Base-by-base conservation (phyloP, 2,797 vertebrate species). In the Cottoperca gobio region DNA sequence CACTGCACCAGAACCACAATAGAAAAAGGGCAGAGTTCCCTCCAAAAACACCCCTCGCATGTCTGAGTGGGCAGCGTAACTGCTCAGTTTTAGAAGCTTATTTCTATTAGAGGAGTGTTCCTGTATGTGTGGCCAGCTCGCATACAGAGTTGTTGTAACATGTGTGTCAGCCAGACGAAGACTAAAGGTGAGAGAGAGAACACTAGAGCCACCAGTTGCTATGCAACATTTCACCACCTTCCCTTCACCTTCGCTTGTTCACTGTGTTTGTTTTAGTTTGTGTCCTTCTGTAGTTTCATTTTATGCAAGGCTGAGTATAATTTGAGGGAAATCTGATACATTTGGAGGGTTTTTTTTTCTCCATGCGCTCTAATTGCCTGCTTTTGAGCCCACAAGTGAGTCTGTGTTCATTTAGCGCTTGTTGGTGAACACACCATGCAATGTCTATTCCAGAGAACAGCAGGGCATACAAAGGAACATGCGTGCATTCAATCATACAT, bases 121-220 rank as follows among this genome's bases (percentile, higher is more conserved):
- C 10, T 6, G 2, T 61, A 6, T 39, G 24, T 40, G 62, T 66
- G 71, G 28, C 64, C 26, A 33, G 46, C 55, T 62, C 13, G 0
- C 31, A 58, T 54, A 69, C 19, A 58, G 21, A 76, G 24, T 62
- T 57, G 33, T 66, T 57, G 28, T 66, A 60, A 79, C n/a, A 11
- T 75, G 13, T 33, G 40, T 87, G 64, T 81, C 73, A 81, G 66
- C 54, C 52, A 70, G 76, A 53, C 21, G 19, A 72, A 86, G 75
- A 79, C 88, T 50, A 90, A 85, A 81, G 81, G 86, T 90, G 84
- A 88, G 59, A 17, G 35, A 72, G 65, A 84, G 72, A n/a, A n/a
- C 79, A 76, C 58, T 66, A 53, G 79, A 82, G 66, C 70, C 86
- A 89, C 82, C 61, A 83, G 89, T 93, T 90, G 90, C 93, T 92